Conservation (phyloP, 1,140 invertebrate species). For the Drosophila kikkawai region DNA sequence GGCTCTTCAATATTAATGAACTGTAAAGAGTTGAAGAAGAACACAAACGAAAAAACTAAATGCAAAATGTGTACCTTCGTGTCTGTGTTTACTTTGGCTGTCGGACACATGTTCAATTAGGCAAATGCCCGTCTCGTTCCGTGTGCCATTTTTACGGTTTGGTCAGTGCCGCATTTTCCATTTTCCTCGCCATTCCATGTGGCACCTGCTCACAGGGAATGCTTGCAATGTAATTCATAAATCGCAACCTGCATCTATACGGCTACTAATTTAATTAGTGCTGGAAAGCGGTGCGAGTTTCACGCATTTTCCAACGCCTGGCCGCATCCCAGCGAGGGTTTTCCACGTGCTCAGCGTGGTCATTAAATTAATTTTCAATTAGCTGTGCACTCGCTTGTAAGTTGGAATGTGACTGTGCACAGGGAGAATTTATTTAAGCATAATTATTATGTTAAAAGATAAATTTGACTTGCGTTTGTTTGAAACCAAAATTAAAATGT, state of each 20-base stretch:
- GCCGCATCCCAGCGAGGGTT: slow-evolving; percentile 9
- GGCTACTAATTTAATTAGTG: slow-evolving; percentile 30
- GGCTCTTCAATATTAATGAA: slow-evolving; percentile 67
- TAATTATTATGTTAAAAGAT: not conserved
- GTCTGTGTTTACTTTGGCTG: slow-evolving; percentile 13
- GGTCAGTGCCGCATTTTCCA: slow-evolving; percentile 24
- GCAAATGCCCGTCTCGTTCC: slow-evolving; percentile 40
- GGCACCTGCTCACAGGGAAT: slow-evolving; percentile 14
- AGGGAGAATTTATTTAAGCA: not conserved
- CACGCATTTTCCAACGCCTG: slow-evolving; percentile 28
- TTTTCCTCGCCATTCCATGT: slow-evolving; percentile 2
- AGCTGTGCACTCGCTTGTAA: slow-evolving; percentile 36
- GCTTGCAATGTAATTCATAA: slow-evolving; percentile 45
- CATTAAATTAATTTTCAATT: slow-evolving; percentile 68
- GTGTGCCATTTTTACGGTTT: slow-evolving; percentile 45
- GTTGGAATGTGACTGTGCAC: slow-evolving; percentile 4
- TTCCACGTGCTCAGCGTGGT: slow-evolving; percentile 27
- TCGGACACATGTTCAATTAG: slow-evolving; percentile 75
- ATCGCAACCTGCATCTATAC: slow-evolving; percentile 19
- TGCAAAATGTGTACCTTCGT: slow-evolving; percentile 19
- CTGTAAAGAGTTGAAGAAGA: slow-evolving; percentile 39
- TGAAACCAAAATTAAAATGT: not conserved
- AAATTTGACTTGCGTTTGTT: not conserved
- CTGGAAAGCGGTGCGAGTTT: slow-evolving; percentile 11
- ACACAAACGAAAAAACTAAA: slow-evolving; percentile 10